Conservation (phyloP, 2,888 invertebrate species). For the Endomychus coccineus region DNA sequence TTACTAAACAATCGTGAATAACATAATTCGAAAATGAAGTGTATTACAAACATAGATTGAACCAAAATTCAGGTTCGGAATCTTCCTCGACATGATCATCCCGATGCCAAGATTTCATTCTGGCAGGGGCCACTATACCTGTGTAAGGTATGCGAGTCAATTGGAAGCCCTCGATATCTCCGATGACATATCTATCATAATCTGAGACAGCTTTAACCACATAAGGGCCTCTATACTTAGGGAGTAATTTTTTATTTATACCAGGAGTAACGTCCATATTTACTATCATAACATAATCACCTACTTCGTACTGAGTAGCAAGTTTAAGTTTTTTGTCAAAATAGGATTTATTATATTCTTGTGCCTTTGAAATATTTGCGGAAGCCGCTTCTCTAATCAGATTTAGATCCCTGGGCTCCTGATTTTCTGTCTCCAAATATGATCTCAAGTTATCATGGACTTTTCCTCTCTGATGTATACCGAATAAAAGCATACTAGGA, state of each 20-base stretch:
- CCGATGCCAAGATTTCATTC: constrained; percentile 8
- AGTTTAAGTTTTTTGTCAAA: constrained; percentile 1
- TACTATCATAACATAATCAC: constrained; percentile 22
- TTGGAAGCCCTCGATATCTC: constrained; percentile 15
- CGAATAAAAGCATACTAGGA: constrained; percentile 10
- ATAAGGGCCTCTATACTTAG: constrained; percentile 24
- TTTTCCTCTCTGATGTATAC: constrained; percentile 10
- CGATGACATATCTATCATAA: constrained; percentile 22
- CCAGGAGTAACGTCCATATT: constrained; percentile 20
- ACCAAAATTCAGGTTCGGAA: too few relatives aligned
- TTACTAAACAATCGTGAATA: too few relatives aligned
- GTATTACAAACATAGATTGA: too few relatives aligned
- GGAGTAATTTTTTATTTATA: constrained; percentile 22
- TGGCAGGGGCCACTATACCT: constrained; percentile 3
- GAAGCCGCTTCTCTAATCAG: too few relatives aligned
- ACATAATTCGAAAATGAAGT: too few relatives aligned
- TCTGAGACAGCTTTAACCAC: constrained; percentile 19
- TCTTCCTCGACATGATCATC: too few relatives aligned
- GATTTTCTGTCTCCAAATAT: constrained; percentile 9
- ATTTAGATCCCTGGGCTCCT: constrained; percentile 10
- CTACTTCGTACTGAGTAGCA: constrained; percentile 7
- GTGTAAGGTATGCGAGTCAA: constrained; percentile 14
- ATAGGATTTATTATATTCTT: constrained; percentile 8
- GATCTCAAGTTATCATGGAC: constrained; percentile 7
- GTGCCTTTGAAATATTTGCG: too few relatives aligned